A percentile compares a stretch with the other conserved stretches of the same genome.
Conservation (phyloP, 2,888 invertebrate genomes). For the Gonocerus acuteangulatus region DNA sequence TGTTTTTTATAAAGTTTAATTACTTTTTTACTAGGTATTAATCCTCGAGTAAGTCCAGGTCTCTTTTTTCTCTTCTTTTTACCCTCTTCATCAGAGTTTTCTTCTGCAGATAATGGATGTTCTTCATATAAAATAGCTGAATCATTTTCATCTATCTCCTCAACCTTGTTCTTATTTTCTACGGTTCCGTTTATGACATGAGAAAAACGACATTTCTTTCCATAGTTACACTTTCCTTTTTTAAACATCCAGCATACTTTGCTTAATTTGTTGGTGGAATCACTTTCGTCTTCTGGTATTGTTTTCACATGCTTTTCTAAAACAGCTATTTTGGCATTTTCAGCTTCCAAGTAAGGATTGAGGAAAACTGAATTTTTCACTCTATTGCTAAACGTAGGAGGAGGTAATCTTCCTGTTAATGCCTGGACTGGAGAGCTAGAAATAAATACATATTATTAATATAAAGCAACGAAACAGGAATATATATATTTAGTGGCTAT, state of each 20-base stretch:
- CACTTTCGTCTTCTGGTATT: slow-evolving; percentile 63
- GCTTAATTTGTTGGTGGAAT: slow-evolving; percentile 74
- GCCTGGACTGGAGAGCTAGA: slow-evolving; percentile 6
- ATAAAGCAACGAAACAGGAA: neutral
- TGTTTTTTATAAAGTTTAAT: slow-evolving; percentile 67
- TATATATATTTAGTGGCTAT: neutral
- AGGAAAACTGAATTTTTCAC: slow-evolving; percentile 70
- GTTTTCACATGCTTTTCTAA: slow-evolving; percentile 89
- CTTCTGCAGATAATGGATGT: slow-evolving; percentile 35
- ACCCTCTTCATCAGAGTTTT: slow-evolving; percentile 48
- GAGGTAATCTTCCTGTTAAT: slow-evolving; percentile 36
- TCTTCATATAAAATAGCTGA: slow-evolving; percentile 3
- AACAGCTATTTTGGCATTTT: slow-evolving; percentile 75
- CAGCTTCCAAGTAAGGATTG: slow-evolving; percentile 79
- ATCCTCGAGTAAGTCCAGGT: slow-evolving; percentile 65
- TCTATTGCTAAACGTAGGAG: slow-evolving; percentile 42
- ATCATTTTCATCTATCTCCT: slow-evolving; percentile 15
- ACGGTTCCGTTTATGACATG: slow-evolving; percentile 52
- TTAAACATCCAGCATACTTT: slow-evolving; percentile 90
- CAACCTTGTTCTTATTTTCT: slow-evolving; percentile 7
- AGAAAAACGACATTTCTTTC: slow-evolving; percentile 84
- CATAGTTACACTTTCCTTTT: slow-evolving; percentile 82
- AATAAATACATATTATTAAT: neutral
- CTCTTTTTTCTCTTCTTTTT: slow-evolving; percentile 56
- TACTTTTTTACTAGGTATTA: slow-evolving; percentile 78